These are phyloP conservation scores for Irena cyanogastra DNA, from an alignment of 2,113 vertebrate species.

Conservation along the genomic window DNA sequence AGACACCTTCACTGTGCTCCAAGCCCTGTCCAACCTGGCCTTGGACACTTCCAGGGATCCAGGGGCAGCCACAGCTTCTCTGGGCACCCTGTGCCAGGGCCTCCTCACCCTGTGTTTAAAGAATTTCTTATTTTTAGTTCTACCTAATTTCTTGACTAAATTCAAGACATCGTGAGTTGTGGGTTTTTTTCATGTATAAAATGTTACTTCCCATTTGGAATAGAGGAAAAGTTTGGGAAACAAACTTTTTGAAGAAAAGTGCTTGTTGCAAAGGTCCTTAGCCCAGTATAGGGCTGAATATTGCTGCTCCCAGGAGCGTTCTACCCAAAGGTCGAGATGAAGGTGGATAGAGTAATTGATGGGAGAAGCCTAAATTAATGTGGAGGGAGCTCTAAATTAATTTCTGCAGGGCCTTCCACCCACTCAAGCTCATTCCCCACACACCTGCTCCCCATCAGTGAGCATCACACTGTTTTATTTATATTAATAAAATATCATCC, in stretches of 20 bases:
- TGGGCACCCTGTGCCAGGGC: not conserved
- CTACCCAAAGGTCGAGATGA: not conserved
- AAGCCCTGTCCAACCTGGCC: rapidly evolving
- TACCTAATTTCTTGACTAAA: not conserved
- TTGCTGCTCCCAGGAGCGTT: not conserved
- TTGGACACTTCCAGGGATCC: not conserved
- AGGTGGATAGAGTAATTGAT: not conserved
- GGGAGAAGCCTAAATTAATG: not conserved
- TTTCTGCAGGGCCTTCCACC: not conserved
- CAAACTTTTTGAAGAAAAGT: not conserved
- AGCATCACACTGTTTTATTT: not conserved
- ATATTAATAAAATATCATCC: not conserved
- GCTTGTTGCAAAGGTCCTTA: not conserved
- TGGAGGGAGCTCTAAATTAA: too few species aligned
- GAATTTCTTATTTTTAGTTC: not conserved
- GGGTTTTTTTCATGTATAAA: not conserved
- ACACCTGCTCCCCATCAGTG: not conserved
- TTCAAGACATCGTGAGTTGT: not conserved
- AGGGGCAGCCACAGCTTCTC: not conserved
- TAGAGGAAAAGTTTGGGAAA: not conserved
- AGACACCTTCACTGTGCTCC: rapidly evolving
- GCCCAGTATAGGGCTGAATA: not conserved
- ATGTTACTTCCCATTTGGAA: not conserved
- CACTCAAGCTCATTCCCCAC: not conserved
- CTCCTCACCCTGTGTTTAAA: rapidly evolving